Base-by-base conservation (phyloP, 2,113 vertebrate species). In the Clinocottus analis region DNA sequence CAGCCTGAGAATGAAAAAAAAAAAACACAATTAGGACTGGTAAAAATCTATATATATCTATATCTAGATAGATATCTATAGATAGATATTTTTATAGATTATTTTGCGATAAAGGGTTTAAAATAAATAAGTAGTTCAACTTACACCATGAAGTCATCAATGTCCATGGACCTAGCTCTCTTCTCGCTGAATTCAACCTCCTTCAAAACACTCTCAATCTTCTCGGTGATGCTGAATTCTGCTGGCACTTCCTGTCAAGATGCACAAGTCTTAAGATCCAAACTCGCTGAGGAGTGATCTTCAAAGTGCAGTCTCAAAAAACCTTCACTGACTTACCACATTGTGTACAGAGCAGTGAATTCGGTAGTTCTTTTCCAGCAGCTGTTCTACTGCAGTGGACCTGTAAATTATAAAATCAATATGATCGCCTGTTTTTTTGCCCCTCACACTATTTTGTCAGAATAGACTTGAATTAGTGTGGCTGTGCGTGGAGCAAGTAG, bases 91-190 rank as follows among this genome's bases (percentile, higher is more conserved):
- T 23, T 2, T 25, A n/a, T 31, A 7, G 19, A 43, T 56, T 21
- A 14, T 39, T 67, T 62, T 2, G 7, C 3, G 5, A 62, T 1
- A 25, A 61, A 5, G 1, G 11, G 23, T 41, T 11, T 2, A 9
- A 62, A 16, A 33, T 7, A 27, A 29, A 12, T 2, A 23, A 25
- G 13, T 10, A 11, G 21, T 77, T 61, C 23, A 69, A 85, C 89
- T 93, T 96, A 99, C 97, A 97, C 94, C 93, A 99, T 98, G 85
- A 99, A 99, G 80, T 99, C 97, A 89, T 99, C 98, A 51, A 97
- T 97, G 91, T 99, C 98, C 97, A 99, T 99, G 60, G 96, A 94
- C 45, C 97, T 93, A 43, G 98, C 97, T 88, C 97, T 94, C 91
- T 98, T 99, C 82, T 97, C 96, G 89, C 89, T 95, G 80, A 97